phyloP scores from a whole-genome alignment of 1,140 invertebrate genomes.

The Drosophila jambulina region DNA sequence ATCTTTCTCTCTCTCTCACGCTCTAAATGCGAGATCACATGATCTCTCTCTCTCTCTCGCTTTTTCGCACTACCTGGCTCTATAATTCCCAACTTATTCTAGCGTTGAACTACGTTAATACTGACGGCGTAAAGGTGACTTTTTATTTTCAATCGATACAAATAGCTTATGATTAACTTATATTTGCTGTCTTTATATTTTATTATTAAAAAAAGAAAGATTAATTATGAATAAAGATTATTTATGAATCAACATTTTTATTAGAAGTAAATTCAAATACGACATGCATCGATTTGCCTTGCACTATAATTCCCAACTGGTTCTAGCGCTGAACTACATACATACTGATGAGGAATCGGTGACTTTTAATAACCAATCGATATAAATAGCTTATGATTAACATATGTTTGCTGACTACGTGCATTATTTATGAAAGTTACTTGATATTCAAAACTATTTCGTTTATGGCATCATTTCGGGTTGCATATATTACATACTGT shows the following conservation, averaged over 20 bases:
- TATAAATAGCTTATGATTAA: not conserved
- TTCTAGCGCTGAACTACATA: not conserved
- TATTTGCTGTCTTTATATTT: too few species aligned
- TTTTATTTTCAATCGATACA: not conserved
- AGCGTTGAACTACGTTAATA: not conserved
- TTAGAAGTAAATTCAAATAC: too few species aligned
- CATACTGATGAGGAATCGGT: not conserved
- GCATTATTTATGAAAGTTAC: conserved; percentile 11
- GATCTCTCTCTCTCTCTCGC: too few species aligned
- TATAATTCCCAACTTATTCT: not conserved
- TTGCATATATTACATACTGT: not conserved
- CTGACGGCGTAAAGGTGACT: too few species aligned
- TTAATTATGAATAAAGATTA: too few species aligned
- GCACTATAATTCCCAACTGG: not conserved
- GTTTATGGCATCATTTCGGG: not conserved
- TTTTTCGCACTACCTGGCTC: not conserved
- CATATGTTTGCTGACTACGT: conserved; percentile 5
- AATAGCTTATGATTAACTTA: conserved; percentile 2
- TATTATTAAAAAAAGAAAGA: too few species aligned
- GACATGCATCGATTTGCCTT: too few species aligned
- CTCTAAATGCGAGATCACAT: too few species aligned
- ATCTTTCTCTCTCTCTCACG: too few species aligned
- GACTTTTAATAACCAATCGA: not conserved
- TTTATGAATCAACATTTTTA: too few species aligned
- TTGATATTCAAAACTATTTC: conserved; percentile 6